Evolutionary conservation across 2,888 invertebrate species (phyloP).

Genomic region (Philereme vetulata): DNA sequence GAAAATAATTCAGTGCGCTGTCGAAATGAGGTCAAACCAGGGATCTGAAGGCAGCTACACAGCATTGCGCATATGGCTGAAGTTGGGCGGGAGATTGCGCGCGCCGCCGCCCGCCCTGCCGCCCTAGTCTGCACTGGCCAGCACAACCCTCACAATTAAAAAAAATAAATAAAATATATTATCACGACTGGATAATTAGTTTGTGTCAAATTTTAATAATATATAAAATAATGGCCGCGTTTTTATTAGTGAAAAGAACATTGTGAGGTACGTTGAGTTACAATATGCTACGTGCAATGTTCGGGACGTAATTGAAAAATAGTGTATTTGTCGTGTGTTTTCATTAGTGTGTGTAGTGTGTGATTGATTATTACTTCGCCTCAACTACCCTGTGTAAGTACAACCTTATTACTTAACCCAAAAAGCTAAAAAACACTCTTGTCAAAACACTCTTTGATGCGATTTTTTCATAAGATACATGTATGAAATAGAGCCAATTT

Average conservation of each 20-base stretch:
- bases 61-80: slow-evolving; percentile 55
- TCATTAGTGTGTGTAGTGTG: slow-evolving; percentile 40
- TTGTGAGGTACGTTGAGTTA: slow-evolving; percentile 8
- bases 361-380: slow-evolving; percentile 45
- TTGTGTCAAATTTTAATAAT: slow-evolving; percentile 13
- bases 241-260: slow-evolving; percentile 1
- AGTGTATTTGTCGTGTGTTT: slow-evolving; percentile 43
- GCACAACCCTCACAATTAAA: slow-evolving; percentile 48
- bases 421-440: not conserved
- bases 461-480: not conserved
- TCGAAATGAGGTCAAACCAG: slow-evolving; percentile 67
- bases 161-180: slow-evolving; percentile 45
- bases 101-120: slow-evolving; percentile 49
- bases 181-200: slow-evolving; percentile 12
- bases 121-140: slow-evolving; percentile 48
- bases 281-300: slow-evolving; percentile 45
- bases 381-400: slow-evolving; percentile 56
- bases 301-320: slow-evolving; percentile 44
- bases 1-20: slow-evolving; percentile 73
- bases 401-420: not conserved
- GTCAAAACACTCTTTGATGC: not conserved
- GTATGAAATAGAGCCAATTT: not conserved
- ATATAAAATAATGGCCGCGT: slow-evolving; percentile 18
- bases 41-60: slow-evolving; percentile 45
- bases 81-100: slow-evolving; percentile 52